Evolutionary conservation across 2,888 invertebrate species (phyloP).

Genomic region (Melolontha melolontha): DNA sequence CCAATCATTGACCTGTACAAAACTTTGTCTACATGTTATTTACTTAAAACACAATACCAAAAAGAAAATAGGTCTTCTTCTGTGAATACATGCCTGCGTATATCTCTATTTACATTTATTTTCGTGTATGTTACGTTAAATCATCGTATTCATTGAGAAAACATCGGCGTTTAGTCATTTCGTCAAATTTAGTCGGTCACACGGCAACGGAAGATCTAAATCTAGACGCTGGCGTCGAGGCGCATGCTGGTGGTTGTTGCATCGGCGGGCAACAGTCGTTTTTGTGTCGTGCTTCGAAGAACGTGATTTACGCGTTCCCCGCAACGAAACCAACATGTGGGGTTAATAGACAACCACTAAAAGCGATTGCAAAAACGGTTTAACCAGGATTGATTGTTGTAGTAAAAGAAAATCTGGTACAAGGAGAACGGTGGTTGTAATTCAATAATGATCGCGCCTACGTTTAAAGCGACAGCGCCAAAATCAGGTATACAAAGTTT

Average conservation of each 20-base stretch:
- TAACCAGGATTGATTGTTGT: too few species aligned
- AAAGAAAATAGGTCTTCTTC: neutral
- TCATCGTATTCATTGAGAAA: constrained; percentile 40
- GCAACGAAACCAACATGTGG: neutral
- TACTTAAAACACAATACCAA: neutral
- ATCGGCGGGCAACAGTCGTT: constrained; percentile 37
- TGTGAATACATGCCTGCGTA: neutral
- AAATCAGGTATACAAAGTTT: constrained; percentile 72
- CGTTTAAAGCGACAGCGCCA: constrained; percentile 84
- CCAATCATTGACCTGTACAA: too few species aligned
- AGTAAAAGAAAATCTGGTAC: too few species aligned
- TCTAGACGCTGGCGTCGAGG: constrained; percentile 54
- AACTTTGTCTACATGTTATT: too few species aligned
- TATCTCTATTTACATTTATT: neutral
- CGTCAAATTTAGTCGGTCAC: constrained; percentile 61
- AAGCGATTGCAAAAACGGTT: too few species aligned
- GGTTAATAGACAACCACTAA: constrained; percentile 2
- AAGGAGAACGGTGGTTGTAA: too few species aligned
- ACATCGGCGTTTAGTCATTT: constrained; percentile 50
- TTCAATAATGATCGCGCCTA: constrained; percentile 66
- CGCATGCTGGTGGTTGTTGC: constrained; percentile 54
- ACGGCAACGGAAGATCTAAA: constrained; percentile 59
- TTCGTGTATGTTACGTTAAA: neutral
- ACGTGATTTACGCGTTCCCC: neutral
- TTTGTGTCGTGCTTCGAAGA: constrained; percentile 3